Evolutionary conservation across 2,888 invertebrate species (phyloP).

Genomic region (Cyclophora punctaria): DNA sequence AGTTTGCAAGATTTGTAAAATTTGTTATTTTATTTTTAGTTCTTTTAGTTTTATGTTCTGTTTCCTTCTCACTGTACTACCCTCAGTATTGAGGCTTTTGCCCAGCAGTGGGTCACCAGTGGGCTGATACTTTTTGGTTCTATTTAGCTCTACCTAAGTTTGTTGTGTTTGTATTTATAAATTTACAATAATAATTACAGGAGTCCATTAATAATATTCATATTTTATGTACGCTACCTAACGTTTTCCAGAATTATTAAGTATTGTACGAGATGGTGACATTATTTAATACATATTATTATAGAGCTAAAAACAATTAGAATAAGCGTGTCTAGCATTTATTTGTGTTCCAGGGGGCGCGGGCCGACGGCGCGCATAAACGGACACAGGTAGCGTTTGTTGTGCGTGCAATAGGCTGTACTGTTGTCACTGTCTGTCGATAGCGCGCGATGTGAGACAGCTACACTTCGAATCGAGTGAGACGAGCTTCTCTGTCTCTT

Average conservation of each 20-base stretch:
- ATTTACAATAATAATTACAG: no score
- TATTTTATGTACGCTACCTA: no score
- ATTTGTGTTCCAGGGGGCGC: constrained; percentile 74
- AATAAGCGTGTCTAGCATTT: constrained; percentile 67
- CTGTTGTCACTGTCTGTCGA: constrained; percentile 72
- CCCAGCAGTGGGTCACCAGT: no score
- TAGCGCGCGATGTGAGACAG: constrained; percentile 67
- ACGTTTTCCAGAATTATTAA: no score
- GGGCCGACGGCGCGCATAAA: constrained; percentile 65
- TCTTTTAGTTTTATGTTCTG: neutral
- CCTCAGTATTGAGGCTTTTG: no score
- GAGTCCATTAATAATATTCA: no score
- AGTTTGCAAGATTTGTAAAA: no score
- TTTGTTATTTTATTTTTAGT: neutral
- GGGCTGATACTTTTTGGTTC: no score
- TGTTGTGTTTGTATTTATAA: no score
- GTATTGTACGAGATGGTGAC: no score
- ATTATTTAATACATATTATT: no score
- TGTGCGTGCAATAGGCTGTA: constrained; percentile 76
- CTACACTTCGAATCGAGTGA: constrained; percentile 54
- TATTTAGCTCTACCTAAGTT: no score
- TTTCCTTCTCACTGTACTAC: neutral
- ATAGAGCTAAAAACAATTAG: constrained; percentile 33
- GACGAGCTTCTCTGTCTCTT: constrained; percentile 12
- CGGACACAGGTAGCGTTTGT: constrained; percentile 71